Evolutionary conservation across 1,140 invertebrate species (phyloP).

Genomic region (Gryllus bimaculatus): DNA sequence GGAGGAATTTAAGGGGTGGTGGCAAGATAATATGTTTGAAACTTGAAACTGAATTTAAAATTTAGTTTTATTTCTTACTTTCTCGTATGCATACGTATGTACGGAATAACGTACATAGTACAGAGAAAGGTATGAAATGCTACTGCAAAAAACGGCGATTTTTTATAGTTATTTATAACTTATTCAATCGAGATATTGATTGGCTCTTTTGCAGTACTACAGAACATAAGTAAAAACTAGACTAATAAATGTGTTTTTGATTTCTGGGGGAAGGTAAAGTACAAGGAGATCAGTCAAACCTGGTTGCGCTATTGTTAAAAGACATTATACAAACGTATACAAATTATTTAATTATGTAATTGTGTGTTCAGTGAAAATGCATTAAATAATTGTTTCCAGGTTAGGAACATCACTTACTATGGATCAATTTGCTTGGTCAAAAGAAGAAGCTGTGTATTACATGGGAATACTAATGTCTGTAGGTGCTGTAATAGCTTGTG

Average conservation of each 20-base stretch:
- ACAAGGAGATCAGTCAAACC: too few relatives aligned
- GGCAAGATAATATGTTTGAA: too few relatives aligned
- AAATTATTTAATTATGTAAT: background rate
- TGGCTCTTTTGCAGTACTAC: background rate
- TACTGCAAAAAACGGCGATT: too few relatives aligned
- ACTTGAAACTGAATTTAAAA: too few relatives aligned
- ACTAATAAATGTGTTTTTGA: too few relatives aligned
- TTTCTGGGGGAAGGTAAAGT: too few relatives aligned
- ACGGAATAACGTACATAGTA: too few relatives aligned
- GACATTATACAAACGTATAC: background rate
- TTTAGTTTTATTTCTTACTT: too few relatives aligned
- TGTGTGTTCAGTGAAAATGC: background rate
- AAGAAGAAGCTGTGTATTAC: constrained; percentile 63
- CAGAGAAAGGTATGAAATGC: too few relatives aligned
- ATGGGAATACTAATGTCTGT: constrained; percentile 73
- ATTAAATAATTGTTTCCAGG: constrained; percentile 33
- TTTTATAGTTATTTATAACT: too few relatives aligned
- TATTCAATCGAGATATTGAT: background rate
- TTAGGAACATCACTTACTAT: constrained; percentile 74
- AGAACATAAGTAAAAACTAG: background rate
- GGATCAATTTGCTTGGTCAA: constrained; percentile 83
- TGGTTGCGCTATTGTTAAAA: background rate
- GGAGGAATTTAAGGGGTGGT: too few relatives aligned
- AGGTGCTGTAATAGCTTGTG: constrained; percentile 63
- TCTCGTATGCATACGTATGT: too few relatives aligned